Conservation (phyloP, 2,888 invertebrate genomes). For the Alsophila aescularia region DNA sequence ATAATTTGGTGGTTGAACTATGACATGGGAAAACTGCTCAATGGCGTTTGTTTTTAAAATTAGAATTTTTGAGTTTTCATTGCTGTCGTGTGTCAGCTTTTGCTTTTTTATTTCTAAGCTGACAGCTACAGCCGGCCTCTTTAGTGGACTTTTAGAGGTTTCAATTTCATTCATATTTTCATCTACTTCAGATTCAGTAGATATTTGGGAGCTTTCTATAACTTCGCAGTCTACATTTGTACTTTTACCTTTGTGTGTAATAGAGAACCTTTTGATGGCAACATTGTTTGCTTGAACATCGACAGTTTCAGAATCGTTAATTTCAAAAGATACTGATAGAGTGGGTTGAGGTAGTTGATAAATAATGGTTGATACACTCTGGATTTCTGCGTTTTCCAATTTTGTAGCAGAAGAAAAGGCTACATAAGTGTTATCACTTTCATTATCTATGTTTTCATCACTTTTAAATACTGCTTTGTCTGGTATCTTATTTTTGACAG, state of each 20-base stretch:
- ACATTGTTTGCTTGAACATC: slow-evolving; percentile 60
- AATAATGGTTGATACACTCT: slow-evolving; percentile 46
- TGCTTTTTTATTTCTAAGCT: slow-evolving; percentile 76
- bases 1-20: slow-evolving; percentile 79
- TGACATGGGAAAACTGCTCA: slow-evolving; percentile 75
- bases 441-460: background rate
- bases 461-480: background rate
- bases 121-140: slow-evolving; percentile 61
- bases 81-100: slow-evolving; percentile 55
- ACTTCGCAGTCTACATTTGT: slow-evolving; percentile 63
- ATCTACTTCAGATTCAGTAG: slow-evolving; percentile 50
- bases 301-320: slow-evolving; percentile 56
- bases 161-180: slow-evolving; percentile 55
- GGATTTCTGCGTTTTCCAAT: slow-evolving; percentile 29
- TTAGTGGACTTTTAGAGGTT: slow-evolving; percentile 44
- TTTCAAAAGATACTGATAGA: slow-evolving; percentile 58
- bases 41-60: slow-evolving; percentile 79
- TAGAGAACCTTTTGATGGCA: slow-evolving; percentile 55
- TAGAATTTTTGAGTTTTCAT: slow-evolving; percentile 73
- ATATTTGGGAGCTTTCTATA: slow-evolving; percentile 52
- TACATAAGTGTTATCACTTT: slow-evolving; percentile 32
- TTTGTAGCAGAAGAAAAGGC: slow-evolving; percentile 51
- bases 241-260: slow-evolving; percentile 49
- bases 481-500: background rate
- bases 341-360: slow-evolving; percentile 47